Conservation (phyloP, 2,888 invertebrate genomes). For the Ellobium chinense region DNA sequence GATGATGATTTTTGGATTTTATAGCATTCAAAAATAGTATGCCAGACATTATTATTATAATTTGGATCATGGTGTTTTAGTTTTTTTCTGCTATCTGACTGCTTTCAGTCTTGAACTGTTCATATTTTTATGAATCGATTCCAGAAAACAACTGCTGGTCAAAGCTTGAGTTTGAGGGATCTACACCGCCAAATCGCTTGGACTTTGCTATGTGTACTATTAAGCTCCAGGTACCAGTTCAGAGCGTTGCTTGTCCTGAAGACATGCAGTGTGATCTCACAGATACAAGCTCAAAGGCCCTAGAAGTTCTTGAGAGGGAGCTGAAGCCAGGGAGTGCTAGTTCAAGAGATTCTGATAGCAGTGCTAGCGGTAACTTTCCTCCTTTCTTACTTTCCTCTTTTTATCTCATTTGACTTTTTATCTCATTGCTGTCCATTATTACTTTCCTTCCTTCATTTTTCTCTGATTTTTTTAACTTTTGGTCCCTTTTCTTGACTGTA, state of each 20-base stretch:
- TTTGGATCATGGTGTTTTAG: no score
- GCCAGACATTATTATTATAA: no score
- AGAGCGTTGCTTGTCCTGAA: background rate
- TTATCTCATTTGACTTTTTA: background rate
- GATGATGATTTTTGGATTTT: no score
- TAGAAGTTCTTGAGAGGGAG: conserved; percentile 69
- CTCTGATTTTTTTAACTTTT: background rate
- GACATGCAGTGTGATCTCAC: conserved; percentile 48
- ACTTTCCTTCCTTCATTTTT: background rate
- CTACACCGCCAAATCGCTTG: conserved; percentile 74
- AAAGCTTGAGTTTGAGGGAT: conserved; percentile 69
- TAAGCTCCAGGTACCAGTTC: conserved; percentile 51
- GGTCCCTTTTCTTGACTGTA: background rate
- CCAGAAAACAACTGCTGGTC: conserved; percentile 71
- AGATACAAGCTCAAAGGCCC: conserved; percentile 60
- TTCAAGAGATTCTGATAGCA: conserved; percentile 54
- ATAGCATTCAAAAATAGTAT: no score
- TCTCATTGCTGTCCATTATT: background rate
- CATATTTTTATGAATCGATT: no score
- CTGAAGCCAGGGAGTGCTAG: conserved; percentile 71
- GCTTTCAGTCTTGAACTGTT: no score
- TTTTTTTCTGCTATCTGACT: no score
- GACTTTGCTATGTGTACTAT: conserved; percentile 76
- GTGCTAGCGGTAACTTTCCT: conserved; percentile 14
- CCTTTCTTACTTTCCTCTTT: no score